Evolutionary conservation across 2,888 invertebrate genomes (phyloP).

Genomic region (Andrena camellia): DNA sequence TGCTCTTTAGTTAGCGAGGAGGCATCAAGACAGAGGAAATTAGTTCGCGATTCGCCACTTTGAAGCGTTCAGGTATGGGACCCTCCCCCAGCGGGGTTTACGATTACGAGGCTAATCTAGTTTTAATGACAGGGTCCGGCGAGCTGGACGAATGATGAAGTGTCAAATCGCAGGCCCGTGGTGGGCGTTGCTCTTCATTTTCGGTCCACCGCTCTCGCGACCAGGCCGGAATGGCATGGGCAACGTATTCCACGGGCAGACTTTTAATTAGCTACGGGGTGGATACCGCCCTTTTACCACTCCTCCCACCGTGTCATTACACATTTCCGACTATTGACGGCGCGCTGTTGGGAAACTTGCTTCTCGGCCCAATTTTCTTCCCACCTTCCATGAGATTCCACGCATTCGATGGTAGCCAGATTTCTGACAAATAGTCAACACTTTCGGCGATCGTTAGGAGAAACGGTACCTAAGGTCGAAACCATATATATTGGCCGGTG

Average conservation of each 20-base stretch:
- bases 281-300: slow-evolving; percentile 74
- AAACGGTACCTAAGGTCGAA: too few relatives aligned
- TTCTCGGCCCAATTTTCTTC: slow-evolving; percentile 8
- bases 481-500: too few relatives aligned
- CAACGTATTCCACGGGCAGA: slow-evolving; percentile 78
- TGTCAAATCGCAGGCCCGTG: slow-evolving; percentile 82
- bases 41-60: slow-evolving; percentile 53
- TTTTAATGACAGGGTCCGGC: slow-evolving; percentile 84
- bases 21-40: slow-evolving; percentile 27
- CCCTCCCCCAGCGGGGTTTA: slow-evolving; percentile 64
- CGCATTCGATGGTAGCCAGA: background rate
- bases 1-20: background rate
- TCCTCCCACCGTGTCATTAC: slow-evolving; percentile 77
- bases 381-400: background rate
- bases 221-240: slow-evolving; percentile 18
- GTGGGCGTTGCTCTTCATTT: slow-evolving; percentile 79
- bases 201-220: slow-evolving; percentile 43
- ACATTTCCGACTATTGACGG: slow-evolving; percentile 32
- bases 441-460: background rate
- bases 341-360: slow-evolving; percentile 40
- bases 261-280: slow-evolving; percentile 83
- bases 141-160: slow-evolving; percentile 84
- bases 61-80: slow-evolving; percentile 36
- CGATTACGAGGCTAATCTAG: slow-evolving; percentile 83
- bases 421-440: background rate